phyloP scores from a whole-genome alignment of 2,113 vertebrate species.

The Ameiurus melas region DNA sequence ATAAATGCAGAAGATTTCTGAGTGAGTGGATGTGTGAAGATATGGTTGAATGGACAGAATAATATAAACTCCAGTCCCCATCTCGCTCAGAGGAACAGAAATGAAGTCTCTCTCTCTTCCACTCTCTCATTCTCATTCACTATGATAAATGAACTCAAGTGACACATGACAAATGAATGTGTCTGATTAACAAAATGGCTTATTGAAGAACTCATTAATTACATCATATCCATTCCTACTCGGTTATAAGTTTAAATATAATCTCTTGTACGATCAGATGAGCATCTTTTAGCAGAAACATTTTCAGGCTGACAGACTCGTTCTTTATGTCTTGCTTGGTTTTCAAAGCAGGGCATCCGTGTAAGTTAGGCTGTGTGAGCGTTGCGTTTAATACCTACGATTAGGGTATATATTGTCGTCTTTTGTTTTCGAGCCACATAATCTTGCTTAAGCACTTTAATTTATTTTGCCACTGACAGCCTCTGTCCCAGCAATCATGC shows the following conservation, averaged over 20 bases:
- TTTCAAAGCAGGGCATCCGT: neutral
- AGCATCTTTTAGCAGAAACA: neutral
- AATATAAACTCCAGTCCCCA: neutral
- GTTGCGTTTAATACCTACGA: neutral
- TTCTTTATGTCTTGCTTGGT: neutral
- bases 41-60: neutral
- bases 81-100: neutral
- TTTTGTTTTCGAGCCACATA: neutral
- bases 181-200: constrained; percentile 15
- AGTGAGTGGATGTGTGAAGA: neutral
- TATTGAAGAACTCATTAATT: constrained; percentile 30
- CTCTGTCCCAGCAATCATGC: constrained; percentile 21
- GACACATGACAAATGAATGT: constrained; percentile 38
- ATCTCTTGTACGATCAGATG: neutral
- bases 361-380: neutral
- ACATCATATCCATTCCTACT: neutral
- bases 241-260: constrained; percentile 20
- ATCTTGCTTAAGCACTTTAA: neutral
- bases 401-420: neutral
- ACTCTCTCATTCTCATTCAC: neutral
- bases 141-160: constrained; percentile 16
- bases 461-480: constrained; percentile 14
- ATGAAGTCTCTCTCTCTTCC: neutral
- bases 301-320: neutral
- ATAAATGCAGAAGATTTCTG: neutral